These are phyloP conservation scores for Chiroxiphia lanceolata DNA, from an alignment of 2,797 vertebrate genomes.

Conservation along the genomic window DNA sequence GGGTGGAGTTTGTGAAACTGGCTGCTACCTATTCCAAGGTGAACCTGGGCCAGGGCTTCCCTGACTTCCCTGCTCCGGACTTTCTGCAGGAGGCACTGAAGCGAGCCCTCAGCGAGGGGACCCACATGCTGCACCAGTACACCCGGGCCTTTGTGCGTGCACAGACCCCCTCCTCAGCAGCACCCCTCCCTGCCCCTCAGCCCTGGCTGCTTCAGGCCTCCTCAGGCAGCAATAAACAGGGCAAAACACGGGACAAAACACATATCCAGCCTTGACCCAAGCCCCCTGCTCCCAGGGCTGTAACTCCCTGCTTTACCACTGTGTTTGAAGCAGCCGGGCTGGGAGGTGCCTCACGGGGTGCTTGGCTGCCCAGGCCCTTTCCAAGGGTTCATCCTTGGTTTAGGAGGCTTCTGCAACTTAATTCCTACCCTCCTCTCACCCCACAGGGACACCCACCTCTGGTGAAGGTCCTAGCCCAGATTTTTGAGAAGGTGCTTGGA, in stretches of 20 bases:
- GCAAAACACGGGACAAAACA: neutral
- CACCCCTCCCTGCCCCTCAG: neutral
- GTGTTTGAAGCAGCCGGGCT: neutral
- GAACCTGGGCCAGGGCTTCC: constrained; percentile 95
- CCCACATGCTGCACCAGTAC: constrained; percentile 88
- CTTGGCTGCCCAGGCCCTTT: neutral
- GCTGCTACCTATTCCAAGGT: constrained; percentile 81
- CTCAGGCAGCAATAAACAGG: neutral
- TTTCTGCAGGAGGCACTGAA: constrained; percentile 85
- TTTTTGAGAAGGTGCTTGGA: constrained; percentile 85
- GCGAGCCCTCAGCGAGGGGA: constrained; percentile 74
- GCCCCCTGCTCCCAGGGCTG: neutral
- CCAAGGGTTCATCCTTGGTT: neutral
- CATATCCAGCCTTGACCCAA: neutral
- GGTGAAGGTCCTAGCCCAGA: constrained; percentile 85
- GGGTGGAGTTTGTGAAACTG: constrained; percentile 87
- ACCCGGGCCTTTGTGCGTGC: constrained; percentile 88
- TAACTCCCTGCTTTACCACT: neutral
- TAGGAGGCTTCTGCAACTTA: neutral
- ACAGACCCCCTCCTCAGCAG: neutral
- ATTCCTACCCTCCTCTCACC: neutral
- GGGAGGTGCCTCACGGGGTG: neutral
- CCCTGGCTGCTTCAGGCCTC: neutral
- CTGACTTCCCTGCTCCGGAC: constrained; percentile 87
- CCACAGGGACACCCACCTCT: constrained; percentile 88